phyloP scores from a whole-genome alignment of 2,113 vertebrate species.

The Cheirogaleus medius region DNA sequence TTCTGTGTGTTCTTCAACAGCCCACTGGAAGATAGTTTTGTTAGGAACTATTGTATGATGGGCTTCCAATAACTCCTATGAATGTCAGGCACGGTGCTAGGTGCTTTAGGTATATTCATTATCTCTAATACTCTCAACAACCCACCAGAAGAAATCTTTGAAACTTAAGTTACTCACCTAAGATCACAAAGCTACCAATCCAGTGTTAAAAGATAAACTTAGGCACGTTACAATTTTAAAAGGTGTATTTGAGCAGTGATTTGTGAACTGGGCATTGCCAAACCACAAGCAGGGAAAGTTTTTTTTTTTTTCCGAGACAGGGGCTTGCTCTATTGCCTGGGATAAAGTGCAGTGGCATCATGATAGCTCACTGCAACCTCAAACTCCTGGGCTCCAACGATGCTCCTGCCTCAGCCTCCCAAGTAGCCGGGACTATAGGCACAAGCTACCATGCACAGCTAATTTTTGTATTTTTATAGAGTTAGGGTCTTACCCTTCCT shows the following conservation, averaged over 20 bases:
- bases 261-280: not conserved
- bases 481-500: too few species aligned
- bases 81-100: not conserved
- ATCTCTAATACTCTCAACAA: not conserved
- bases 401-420: too few species aligned
- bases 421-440: too few species aligned
- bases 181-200: not conserved
- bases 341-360: too few species aligned
- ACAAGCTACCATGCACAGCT: too few species aligned
- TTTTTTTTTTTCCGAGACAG: not conserved
- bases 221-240: not conserved
- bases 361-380: too few species aligned
- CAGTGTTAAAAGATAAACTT: not conserved
- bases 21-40: not conserved
- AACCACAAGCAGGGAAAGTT: not conserved
- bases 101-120: not conserved
- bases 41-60: not conserved
- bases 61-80: not conserved
- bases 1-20: not conserved
- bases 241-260: not conserved
- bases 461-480: too few species aligned
- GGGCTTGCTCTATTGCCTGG: too few species aligned
- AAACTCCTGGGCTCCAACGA: too few species aligned
- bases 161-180: not conserved
- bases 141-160: not conserved